phyloP scores from a whole-genome alignment of 2,113 vertebrate genomes.

The Cnemophilus loriae region DNA sequence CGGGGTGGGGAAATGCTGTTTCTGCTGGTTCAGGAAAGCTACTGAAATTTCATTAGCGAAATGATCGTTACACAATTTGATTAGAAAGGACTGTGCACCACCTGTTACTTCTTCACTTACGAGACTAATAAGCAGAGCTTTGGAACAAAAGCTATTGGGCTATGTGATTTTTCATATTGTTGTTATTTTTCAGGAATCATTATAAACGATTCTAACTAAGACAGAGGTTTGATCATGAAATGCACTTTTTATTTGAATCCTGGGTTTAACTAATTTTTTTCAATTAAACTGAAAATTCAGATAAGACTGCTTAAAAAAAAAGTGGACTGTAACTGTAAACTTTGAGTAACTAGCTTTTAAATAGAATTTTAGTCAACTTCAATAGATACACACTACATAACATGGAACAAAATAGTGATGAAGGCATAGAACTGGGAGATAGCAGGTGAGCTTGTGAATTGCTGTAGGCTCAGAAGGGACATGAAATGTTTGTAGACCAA shows the following conservation, averaged over 20 bases:
- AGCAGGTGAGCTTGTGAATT: background rate
- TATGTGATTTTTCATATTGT: background rate
- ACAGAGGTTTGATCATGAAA: background rate
- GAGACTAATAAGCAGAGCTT: background rate
- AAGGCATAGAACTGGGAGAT: background rate
- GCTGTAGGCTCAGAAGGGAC: background rate
- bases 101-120: background rate
- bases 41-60: background rate
- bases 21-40: background rate
- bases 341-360: background rate
- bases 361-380: background rate
- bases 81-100: background rate
- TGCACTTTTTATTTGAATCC: background rate
- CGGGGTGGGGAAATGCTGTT: rapidly evolving
- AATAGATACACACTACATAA: rapidly evolving
- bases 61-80: background rate
- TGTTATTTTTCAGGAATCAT: background rate
- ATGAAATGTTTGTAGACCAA: background rate
- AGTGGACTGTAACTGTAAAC: background rate
- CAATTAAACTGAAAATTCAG: background rate
- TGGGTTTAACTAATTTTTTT: background rate
- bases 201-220: background rate
- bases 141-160: background rate
- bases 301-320: background rate
- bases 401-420: background rate